Evolutionary conservation across 2,797 vertebrate genomes (phyloP), one percentile per base, ranked within the genome.

Genomic region (Allobates femoralis): DNA sequence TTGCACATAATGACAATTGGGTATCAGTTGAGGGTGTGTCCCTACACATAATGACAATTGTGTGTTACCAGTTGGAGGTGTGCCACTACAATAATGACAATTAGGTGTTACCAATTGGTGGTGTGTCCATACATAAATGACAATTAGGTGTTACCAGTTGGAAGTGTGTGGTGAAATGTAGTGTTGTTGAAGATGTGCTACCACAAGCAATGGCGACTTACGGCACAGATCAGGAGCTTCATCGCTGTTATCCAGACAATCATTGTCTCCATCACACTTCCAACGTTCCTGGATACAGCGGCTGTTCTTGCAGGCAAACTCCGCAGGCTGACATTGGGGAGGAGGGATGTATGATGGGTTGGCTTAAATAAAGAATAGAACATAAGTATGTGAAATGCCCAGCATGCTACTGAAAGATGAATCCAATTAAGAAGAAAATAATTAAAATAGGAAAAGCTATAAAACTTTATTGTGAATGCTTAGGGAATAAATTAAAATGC

Each of bases 271-370:
- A 0, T 97, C 96, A 0, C 96, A 97, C 51, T 96, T 96, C 96
- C 96, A 97, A 83, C 96, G 96, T 80, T 96, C 96, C 88, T 97
- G 96, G 92, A 97, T 96, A 89, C 96, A 97, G 88, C 95, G 96
- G 89, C 93, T 96, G 92, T 97, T 97, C 93, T 96, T 95, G 74
- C 96, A 97, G 90, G 96, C 96, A 0, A 97, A 97, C 90, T 97
- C 96, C 0, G 95, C 96, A 0, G 94, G 93, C 91, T 96, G 96
- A 94, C 98, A 99, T 92, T 98, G 96, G 0, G 98, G 97, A 0
- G 98, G 98, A 1, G 97, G 98, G 86, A 97, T 85, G 92, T 99
- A 99, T 89, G 96, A 96, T 1, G 98, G 98, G 91, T 99, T 99
- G 87, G 94, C 98, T 99, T 92, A 46, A 86, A 91, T 8, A 86